These are phyloP conservation scores for Lycocerus yunnanus DNA, from an alignment of 2,888 invertebrate species.

Conservation along the genomic window DNA sequence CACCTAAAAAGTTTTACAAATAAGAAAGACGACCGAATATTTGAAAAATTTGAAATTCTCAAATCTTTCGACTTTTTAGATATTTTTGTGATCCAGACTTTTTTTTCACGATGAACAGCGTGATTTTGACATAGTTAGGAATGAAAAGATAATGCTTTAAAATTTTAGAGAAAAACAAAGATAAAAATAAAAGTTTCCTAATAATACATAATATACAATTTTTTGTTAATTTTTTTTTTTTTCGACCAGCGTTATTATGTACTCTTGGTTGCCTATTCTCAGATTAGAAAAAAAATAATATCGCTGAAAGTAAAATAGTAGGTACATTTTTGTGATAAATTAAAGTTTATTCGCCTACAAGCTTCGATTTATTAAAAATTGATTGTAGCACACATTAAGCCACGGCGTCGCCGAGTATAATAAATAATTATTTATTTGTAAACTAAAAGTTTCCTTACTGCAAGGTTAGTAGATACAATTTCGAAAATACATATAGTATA, in stretches of 20 bases:
- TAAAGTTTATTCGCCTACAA: not conserved
- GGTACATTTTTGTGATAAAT: not conserved
- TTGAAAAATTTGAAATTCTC: too few species aligned
- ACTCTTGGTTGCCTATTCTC: not conserved
- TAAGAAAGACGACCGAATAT: too few species aligned
- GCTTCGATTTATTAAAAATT: not conserved
- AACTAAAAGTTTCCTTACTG: constrained; percentile 8
- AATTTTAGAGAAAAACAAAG: not conserved
- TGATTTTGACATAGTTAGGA: too few species aligned
- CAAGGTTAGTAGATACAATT: constrained; percentile 15
- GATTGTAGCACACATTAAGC: not conserved
- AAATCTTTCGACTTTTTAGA: too few species aligned
- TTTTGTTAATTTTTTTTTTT: not conserved
- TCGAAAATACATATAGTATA: not conserved
- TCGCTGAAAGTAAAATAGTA: not conserved
- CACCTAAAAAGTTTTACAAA: too few species aligned
- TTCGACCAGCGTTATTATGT: not conserved
- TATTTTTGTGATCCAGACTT: not conserved
- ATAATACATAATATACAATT: too few species aligned
- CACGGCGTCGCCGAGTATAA: not conserved
- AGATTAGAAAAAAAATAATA: not conserved
- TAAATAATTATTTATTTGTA: not conserved
- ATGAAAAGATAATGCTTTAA: not conserved
- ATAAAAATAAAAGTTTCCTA: too few species aligned
- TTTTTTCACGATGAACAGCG: too few species aligned